Percentiles rank a stretch among this genome's conserved stretches.
Conservation (phyloP, 1,140 invertebrate species). For the Intoshia linei region DNA sequence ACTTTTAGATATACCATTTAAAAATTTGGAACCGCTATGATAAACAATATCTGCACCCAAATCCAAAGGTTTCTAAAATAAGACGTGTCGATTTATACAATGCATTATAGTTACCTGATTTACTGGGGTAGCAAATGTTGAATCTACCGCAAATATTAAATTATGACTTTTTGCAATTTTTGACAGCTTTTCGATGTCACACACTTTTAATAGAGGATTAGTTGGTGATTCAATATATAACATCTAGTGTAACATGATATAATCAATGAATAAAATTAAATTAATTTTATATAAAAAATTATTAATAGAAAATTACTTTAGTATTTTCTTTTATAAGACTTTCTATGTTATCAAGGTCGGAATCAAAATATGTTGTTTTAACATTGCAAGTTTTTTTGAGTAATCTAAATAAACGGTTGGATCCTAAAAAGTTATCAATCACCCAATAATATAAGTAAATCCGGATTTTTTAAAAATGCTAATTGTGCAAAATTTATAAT, state of each 20-base stretch:
- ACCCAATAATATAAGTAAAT: too few relatives aligned
- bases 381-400: too few relatives aligned
- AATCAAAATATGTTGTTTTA: too few relatives aligned
- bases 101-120: constrained; percentile 30
- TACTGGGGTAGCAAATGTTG: constrained; percentile 79
- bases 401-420: too few relatives aligned
- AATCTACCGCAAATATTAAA: constrained; percentile 61
- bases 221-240: constrained; percentile 87
- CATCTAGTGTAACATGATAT: constrained; percentile 28
- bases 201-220: constrained; percentile 67
- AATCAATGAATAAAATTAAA: neutral
- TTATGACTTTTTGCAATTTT: constrained; percentile 29
- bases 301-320: too few relatives aligned
- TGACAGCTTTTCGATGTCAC: constrained; percentile 45
- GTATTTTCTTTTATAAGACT: too few relatives aligned
- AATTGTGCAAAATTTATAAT: too few relatives aligned
- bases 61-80: constrained; percentile 38
- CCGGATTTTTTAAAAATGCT: too few relatives aligned
- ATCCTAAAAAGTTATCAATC: too few relatives aligned
- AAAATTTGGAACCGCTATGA: constrained; percentile 83
- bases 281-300: neutral
- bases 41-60: constrained; percentile 61
- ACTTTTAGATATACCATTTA: constrained; percentile 34
- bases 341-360: too few relatives aligned
- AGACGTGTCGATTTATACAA: constrained; percentile 6